Evolutionary conservation across 2,113 vertebrate species (phyloP).

Genomic region (Arvicanthis niloticus): DNA sequence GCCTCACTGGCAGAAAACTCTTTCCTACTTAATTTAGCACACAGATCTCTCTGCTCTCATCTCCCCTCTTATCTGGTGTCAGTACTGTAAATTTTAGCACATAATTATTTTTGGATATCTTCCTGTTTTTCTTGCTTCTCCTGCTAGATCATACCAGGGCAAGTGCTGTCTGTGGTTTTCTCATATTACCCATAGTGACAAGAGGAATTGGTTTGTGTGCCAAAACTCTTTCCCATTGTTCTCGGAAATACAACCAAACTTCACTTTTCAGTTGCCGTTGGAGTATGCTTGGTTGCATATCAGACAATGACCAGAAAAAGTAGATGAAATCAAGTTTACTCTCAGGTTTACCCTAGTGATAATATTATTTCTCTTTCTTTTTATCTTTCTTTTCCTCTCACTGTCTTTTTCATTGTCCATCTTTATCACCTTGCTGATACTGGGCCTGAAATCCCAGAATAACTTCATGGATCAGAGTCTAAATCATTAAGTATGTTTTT

Average conservation of each 20-base stretch:
- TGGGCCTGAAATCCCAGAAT: neutral
- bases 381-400: neutral
- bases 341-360: neutral
- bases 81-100: neutral
- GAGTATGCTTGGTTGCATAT: neutral
- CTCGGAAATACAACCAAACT: neutral
- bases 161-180: neutral
- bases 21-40: neutral
- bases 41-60: neutral
- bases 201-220: neutral
- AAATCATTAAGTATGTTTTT: neutral
- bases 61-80: neutral
- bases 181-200: neutral
- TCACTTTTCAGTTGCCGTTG: neutral
- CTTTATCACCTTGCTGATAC: neutral
- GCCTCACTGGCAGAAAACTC: neutral
- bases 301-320: neutral
- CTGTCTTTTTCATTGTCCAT: neutral
- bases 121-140: conserved; percentile 6
- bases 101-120: neutral
- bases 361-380: neutral
- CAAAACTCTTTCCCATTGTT: neutral
- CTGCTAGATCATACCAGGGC: neutral
- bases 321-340: neutral
- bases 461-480: neutral